phyloP scores from a whole-genome alignment of 1,140 invertebrate species.

The Cephus cinctus region DNA sequence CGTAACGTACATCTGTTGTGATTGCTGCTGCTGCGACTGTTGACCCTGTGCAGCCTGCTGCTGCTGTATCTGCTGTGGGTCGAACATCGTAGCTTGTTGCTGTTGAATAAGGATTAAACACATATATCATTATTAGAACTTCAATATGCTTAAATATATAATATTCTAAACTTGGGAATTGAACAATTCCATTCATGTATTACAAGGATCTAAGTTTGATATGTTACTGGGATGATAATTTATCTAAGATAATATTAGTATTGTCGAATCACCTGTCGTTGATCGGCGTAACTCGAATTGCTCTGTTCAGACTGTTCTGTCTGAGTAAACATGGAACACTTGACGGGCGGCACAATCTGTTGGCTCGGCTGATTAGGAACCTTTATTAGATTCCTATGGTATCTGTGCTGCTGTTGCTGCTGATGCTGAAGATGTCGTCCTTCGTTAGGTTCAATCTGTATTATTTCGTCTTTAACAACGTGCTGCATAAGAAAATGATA shows the following conservation, averaged over 20 bases:
- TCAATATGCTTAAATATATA: too few relatives aligned
- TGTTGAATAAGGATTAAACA: not conserved
- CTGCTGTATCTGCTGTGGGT: slow-evolving; percentile 55
- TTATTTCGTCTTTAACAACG: slow-evolving; percentile 16
- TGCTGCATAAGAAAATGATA: slow-evolving; percentile 17
- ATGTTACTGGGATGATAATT: too few relatives aligned
- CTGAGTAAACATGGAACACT: slow-evolving; percentile 54
- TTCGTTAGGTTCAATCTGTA: slow-evolving; percentile 12
- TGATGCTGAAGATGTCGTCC: slow-evolving; percentile 17
- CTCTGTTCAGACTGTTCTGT: slow-evolving; percentile 51
- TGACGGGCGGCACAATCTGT: slow-evolving; percentile 40
- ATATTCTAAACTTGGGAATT: too few relatives aligned
- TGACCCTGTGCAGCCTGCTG: slow-evolving; percentile 51
- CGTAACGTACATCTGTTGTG: slow-evolving; percentile 52
- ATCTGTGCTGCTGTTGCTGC: slow-evolving; percentile 12
- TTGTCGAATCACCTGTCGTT: slow-evolving; percentile 40
- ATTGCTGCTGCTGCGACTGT: slow-evolving; percentile 52
- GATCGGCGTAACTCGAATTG: slow-evolving; percentile 42
- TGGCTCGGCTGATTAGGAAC: slow-evolving; percentile 32
- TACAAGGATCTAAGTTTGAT: too few relatives aligned
- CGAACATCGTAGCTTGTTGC: slow-evolving; percentile 51
- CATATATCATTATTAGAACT: too few relatives aligned
- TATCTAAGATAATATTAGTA: too few relatives aligned
- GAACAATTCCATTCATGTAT: too few relatives aligned
- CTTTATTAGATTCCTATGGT: slow-evolving; percentile 17